phyloP scores from a whole-genome alignment of 1,140 invertebrate genomes.

The Zaprionus inermis region DNA sequence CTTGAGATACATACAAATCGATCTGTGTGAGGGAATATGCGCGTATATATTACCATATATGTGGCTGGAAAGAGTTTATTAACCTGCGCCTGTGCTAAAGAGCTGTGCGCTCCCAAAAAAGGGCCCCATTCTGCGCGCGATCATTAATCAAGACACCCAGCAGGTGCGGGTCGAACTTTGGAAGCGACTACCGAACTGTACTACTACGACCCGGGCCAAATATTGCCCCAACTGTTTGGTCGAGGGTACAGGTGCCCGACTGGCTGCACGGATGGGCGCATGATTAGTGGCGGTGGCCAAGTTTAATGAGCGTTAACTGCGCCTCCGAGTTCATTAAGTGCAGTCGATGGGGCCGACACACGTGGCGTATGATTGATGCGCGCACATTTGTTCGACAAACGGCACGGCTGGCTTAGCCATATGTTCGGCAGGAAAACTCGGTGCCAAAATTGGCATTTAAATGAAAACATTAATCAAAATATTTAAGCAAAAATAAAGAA shows the following conservation, averaged over 20 bases:
- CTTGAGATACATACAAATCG: slow-evolving; percentile 40
- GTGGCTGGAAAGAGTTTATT: slow-evolving; percentile 66
- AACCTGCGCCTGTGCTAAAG: slow-evolving; percentile 57
- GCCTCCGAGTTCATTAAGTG: slow-evolving; percentile 78
- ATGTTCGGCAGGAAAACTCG: slow-evolving; percentile 52
- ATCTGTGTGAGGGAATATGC: slow-evolving; percentile 25
- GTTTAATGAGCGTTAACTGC: slow-evolving; percentile 82
- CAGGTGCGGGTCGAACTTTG: slow-evolving; percentile 64
- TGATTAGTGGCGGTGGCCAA: slow-evolving; percentile 78
- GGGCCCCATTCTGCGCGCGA: slow-evolving; percentile 57
- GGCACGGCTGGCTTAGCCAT: not conserved
- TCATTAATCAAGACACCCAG: slow-evolving; percentile 81
- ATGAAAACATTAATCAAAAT: slow-evolving; percentile 52
- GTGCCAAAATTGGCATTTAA: slow-evolving; percentile 62
- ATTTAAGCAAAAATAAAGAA: slow-evolving; percentile 24
- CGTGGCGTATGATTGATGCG: slow-evolving; percentile 72
- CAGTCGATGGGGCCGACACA: slow-evolving; percentile 48
- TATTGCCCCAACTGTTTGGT: slow-evolving; percentile 1
- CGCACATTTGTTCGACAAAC: slow-evolving; percentile 50
- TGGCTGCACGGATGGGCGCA: slow-evolving; percentile 18
- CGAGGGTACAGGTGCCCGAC: not conserved
- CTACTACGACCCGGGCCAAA: slow-evolving; percentile 39
- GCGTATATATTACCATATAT: slow-evolving; percentile 65
- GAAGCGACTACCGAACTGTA: slow-evolving; percentile 79
- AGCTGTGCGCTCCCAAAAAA: slow-evolving; percentile 62